These are phyloP conservation scores for Cricetomys ansorgei DNA, from an alignment of 2,113 vertebrate species.

Conservation along the genomic window DNA sequence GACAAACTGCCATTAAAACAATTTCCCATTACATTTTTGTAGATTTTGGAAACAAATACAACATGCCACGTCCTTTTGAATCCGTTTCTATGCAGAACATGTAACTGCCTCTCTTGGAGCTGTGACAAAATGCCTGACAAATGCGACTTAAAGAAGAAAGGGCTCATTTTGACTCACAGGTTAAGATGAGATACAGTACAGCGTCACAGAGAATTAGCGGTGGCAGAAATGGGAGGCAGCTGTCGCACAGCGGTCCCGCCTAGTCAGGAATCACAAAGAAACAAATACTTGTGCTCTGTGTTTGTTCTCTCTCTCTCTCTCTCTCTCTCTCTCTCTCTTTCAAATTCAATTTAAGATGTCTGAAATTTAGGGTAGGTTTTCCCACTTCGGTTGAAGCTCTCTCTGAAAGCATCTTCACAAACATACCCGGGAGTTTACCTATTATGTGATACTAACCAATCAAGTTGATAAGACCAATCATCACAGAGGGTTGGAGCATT, in stretches of 20 bases:
- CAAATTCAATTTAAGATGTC: not conserved
- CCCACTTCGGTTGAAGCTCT: not conserved
- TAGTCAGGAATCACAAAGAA: not conserved
- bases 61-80: not conserved
- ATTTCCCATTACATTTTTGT: not conserved
- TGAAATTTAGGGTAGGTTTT: not conserved
- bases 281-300: not conserved
- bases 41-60: conserved; percentile 31
- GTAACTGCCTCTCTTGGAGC: not conserved
- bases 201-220: not conserved
- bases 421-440: not conserved
- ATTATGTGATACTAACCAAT: not conserved
- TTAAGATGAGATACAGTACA: not conserved
- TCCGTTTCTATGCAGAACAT: not conserved
- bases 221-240: not conserved
- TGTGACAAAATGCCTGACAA: not conserved
- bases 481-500: not conserved
- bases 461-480: not conserved
- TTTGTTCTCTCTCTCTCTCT: not conserved
- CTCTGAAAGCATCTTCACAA: not conserved
- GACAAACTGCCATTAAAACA: not conserved
- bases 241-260: not conserved
- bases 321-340: not conserved
- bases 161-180: not conserved
- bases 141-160: not conserved